These are phyloP conservation scores for Nannobrachium achirus DNA, from an alignment of 2,113 vertebrate species.

Conservation along the genomic window DNA sequence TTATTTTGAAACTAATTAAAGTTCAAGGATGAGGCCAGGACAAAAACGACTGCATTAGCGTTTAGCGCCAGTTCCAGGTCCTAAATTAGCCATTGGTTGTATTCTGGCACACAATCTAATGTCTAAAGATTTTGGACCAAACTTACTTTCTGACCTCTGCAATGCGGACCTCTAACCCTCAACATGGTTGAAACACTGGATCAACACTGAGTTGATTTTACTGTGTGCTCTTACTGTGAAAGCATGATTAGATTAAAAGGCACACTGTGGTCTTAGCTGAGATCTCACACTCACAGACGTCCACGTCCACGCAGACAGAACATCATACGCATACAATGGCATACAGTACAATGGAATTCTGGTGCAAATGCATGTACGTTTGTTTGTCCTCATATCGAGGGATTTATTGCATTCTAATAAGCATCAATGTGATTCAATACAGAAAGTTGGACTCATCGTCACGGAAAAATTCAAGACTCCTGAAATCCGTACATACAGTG, in stretches of 20 bases:
- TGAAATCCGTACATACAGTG: constrained; percentile 52
- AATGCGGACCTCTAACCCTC: too few species aligned
- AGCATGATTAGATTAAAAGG: not conserved
- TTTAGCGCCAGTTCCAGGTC: too few species aligned
- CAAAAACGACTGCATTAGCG: too few species aligned
- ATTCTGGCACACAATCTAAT: too few species aligned
- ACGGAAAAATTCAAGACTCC: constrained; percentile 57
- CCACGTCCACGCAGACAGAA: not conserved
- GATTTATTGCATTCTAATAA: constrained; percentile 70
- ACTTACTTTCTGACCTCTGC: too few species aligned
- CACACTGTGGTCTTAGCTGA: not conserved
- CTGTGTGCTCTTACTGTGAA: not conserved
- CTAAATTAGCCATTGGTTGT: too few species aligned
- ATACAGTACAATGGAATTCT: constrained; percentile 5
- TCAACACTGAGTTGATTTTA: too few species aligned
- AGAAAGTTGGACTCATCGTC: constrained; percentile 43
- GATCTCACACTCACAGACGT: not conserved
- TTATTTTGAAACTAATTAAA: too few species aligned
- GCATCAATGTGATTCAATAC: constrained; percentile 77
- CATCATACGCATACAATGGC: not conserved
- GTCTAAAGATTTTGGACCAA: too few species aligned
- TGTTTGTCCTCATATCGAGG: constrained; percentile 72
- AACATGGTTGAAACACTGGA: too few species aligned
- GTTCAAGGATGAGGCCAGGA: too few species aligned
- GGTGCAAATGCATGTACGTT: constrained; percentile 8